Evolutionary conservation across 2,797 vertebrate species (phyloP), one percentile per base, ranked within the genome.

Genomic region (Microtus californicus): DNA sequence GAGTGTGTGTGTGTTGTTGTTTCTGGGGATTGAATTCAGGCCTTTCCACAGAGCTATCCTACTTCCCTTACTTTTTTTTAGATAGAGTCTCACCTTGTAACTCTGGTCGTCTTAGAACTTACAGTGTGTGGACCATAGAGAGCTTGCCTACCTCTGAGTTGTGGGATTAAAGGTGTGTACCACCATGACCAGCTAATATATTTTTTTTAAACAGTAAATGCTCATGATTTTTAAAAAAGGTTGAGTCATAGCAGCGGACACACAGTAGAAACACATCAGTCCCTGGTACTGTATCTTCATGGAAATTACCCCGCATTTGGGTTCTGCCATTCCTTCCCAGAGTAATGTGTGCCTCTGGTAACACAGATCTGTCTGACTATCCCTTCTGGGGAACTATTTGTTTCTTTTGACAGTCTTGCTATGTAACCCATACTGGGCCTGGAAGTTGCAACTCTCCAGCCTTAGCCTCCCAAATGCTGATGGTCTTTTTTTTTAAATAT

Each of bases 261-360:
- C 34, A 63, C 34, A 82, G 59, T 69, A 79, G 85, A 92, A 95
- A 34, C 74, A 80, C 83, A 48, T 85, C 56, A 48, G 8, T 59
- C 48, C 21, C 59, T 8, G 7, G 13, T 25, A 31, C 76, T 87
- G 71, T 56, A 21, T 79, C 78, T 88, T 87, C 27, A 63, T 40
- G n/a, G 40, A 83, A 74, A 82, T 23, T 67, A 63, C 40, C 65
- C 9, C 10, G 27, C 65, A 34, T 94, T 92, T 74, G 65, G 71
- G 34, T 83, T 77, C 61, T 94, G 85, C 59, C 14, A 56, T 93
- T 89, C 88, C 51, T 91, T 91, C 80, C 34, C 19, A 67, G 93
- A 89, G 74, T 65, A 78, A 34, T 85, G 67, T 73, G 23, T 90
- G 25, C 59, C 8, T 14, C 23, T n/a, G 40, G 40, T 54, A 87